Conservation (phyloP, 2,888 invertebrate species). For the Ctena decussata region DNA sequence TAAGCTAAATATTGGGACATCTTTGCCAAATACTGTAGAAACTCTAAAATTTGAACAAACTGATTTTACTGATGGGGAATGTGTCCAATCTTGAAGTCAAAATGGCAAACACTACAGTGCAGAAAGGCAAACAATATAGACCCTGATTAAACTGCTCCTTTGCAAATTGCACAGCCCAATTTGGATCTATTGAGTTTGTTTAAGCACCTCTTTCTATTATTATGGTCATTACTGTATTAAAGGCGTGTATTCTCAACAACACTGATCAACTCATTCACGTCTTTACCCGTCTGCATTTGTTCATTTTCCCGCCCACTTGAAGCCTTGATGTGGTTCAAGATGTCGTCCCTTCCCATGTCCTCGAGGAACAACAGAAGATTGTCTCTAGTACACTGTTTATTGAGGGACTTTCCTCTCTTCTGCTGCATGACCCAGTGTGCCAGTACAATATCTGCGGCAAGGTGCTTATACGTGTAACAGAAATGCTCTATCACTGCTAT, state of each 20-base stretch:
- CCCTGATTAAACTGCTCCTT: too few species aligned
- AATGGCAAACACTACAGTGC: too few species aligned
- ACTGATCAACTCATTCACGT: neutral
- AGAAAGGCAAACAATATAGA: too few species aligned
- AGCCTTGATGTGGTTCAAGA: constrained; percentile 25
- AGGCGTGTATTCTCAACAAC: constrained; percentile 17
- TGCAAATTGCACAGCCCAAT: too few species aligned
- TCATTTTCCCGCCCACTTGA: constrained; percentile 9
- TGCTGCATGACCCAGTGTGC: constrained; percentile 54
- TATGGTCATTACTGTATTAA: too few species aligned
- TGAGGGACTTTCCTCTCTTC: neutral
- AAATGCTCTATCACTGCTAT: constrained; percentile 67
- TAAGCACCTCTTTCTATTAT: too few species aligned
- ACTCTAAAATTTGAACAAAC: too few species aligned
- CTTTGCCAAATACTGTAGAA: too few species aligned
- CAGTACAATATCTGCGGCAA: constrained; percentile 52
- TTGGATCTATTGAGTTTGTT: too few species aligned
- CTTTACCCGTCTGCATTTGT: neutral
- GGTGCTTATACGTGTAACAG: constrained; percentile 62
- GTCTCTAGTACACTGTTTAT: constrained; percentile 2
- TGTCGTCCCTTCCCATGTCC: constrained; percentile 42
- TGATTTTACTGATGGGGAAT: too few species aligned
- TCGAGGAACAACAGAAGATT: constrained; percentile 22
- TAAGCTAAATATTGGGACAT: too few species aligned
- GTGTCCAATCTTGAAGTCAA: too few species aligned